Evolutionary conservation across 2,113 vertebrate genomes (phyloP).

Genomic region (Cariama cristata): DNA sequence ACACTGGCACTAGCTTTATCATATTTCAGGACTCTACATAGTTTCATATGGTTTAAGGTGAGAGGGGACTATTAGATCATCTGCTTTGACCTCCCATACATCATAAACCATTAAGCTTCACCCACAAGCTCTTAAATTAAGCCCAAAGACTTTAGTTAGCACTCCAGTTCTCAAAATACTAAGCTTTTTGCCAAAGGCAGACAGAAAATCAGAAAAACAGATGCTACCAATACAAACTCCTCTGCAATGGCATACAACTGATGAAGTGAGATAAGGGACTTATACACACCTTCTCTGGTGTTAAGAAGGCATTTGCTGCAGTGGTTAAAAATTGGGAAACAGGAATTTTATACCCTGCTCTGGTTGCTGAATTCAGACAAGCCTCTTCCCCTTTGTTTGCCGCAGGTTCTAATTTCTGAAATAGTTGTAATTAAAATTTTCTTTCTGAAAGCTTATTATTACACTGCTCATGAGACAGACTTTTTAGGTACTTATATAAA

Average conservation of each 20-base stretch:
- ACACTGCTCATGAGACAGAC: neutral
- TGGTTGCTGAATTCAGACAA: neutral
- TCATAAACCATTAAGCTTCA: slow-evolving; percentile 60
- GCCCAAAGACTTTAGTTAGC: slow-evolving; percentile 57
- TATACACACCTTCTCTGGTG: neutral
- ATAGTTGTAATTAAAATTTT: slow-evolving; percentile 6
- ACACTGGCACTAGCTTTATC: slow-evolving; percentile 6
- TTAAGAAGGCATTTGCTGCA: neutral
- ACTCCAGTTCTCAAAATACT: slow-evolving; percentile 40
- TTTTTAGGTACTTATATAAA: neutral
- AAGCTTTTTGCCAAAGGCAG: slow-evolving; percentile 53
- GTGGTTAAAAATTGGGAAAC: neutral
- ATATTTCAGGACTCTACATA: slow-evolving; percentile 30
- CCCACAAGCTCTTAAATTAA: slow-evolving; percentile 59
- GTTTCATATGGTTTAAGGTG: slow-evolving; percentile 63
- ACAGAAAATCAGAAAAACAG: slow-evolving; percentile 53
- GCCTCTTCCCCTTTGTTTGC: neutral
- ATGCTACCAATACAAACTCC: slow-evolving; percentile 30
- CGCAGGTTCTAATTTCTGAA: neutral
- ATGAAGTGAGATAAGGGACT: slow-evolving; percentile 54
- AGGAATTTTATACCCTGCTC: neutral
- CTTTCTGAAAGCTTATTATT: neutral
- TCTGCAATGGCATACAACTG: slow-evolving; percentile 38
- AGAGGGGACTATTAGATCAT: slow-evolving; percentile 52
- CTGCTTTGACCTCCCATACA: slow-evolving; percentile 31